A percentile compares a stretch with the other conserved stretches of the same genome.
Conservation (phyloP, 1,140 invertebrate genomes). For the Brachionus koreanus region DNA sequence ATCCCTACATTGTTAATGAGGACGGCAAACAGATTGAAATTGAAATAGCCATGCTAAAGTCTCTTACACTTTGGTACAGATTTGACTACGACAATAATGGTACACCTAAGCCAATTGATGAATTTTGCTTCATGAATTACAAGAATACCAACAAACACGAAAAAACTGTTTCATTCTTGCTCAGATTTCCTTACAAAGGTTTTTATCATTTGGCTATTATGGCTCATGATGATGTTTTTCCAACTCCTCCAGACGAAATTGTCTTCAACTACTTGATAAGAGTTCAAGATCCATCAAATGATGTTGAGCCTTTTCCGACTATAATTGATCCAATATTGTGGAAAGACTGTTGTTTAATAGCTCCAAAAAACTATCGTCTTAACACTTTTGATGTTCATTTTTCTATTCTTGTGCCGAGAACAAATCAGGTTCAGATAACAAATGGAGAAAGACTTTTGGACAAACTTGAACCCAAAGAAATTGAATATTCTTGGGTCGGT, state of each 20-base stretch:
- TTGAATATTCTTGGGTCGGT: slow-evolving; percentile 39
- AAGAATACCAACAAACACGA: slow-evolving; percentile 5
- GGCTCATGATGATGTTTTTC: slow-evolving; percentile 25
- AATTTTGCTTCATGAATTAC: slow-evolving; percentile 42
- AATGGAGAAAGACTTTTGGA: slow-evolving; percentile 16
- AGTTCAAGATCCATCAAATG: slow-evolving; percentile 19
- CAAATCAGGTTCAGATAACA: not conserved
- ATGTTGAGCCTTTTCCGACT: slow-evolving; percentile 32
- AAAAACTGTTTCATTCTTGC: slow-evolving; percentile 39
- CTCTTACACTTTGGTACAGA: slow-evolving; percentile 22
- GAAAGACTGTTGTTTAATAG: slow-evolving; percentile 43
- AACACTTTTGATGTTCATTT: slow-evolving; percentile 41
- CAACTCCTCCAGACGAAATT: slow-evolving; percentile 20
- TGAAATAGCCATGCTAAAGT: slow-evolving; percentile 29
- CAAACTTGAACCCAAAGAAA: slow-evolving; percentile 33
- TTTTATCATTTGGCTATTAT: slow-evolving; percentile 42
- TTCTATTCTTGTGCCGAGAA: slow-evolving; percentile 17
- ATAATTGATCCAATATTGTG: slow-evolving; percentile 34
- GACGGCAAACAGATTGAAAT: slow-evolving; percentile 36
- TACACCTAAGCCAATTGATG: not conserved
- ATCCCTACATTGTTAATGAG: slow-evolving; percentile 39
- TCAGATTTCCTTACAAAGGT: slow-evolving; percentile 22
- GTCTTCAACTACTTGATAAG: slow-evolving; percentile 32
- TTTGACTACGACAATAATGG: slow-evolving; percentile 32
- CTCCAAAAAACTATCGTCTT: slow-evolving; percentile 32